Evolutionary conservation across 2,888 invertebrate genomes (phyloP).

Genomic region (Drosophila borborema): DNA sequence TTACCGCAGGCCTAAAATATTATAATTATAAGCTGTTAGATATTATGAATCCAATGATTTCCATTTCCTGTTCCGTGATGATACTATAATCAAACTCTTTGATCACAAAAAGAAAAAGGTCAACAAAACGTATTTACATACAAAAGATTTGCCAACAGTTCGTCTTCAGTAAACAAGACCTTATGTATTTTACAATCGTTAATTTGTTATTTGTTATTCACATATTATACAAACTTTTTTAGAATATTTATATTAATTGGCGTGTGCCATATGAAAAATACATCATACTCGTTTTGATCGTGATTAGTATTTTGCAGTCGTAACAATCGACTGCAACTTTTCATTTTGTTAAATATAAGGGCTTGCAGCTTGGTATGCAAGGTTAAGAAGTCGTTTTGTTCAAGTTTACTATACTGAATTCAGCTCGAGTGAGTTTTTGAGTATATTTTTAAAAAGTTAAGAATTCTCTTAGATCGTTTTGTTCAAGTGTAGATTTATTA

Average conservation of each 20-base stretch:
- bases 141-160: slow-evolving; percentile 23
- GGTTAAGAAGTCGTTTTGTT: no score
- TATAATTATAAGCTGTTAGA: slow-evolving; percentile 49
- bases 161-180: neutral
- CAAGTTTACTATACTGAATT: neutral
- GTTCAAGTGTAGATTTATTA: no score
- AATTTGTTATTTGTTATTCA: no score
- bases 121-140: slow-evolving; percentile 30
- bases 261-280: no score
- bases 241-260: no score
- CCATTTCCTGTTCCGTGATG: slow-evolving; percentile 22
- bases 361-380: neutral
- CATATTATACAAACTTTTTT: no score
- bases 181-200: no score
- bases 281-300: no score
- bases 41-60: neutral
- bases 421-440: neutral
- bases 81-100: neutral
- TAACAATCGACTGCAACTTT: no score
- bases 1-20: slow-evolving; percentile 43
- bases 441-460: no score
- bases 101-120: slow-evolving; percentile 16
- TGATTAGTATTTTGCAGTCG: no score
- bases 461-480: no score
- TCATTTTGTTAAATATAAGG: neutral